Evolutionary conservation across 2,113 vertebrate species (phyloP).

Genomic region (Coptodon bakossiorum): DNA sequence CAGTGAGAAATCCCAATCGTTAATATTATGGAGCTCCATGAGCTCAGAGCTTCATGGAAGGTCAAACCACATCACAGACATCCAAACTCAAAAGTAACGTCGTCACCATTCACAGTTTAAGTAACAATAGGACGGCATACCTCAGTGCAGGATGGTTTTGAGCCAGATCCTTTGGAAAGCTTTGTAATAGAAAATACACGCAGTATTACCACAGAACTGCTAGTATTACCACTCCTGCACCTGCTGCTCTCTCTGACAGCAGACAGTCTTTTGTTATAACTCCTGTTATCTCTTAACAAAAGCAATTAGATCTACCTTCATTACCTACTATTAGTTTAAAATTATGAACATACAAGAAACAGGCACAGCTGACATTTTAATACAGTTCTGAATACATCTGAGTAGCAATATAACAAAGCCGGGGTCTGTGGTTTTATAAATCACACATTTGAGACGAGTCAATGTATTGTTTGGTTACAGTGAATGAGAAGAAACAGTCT

Average conservation of each 20-base stretch:
- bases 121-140: constrained; percentile 55
- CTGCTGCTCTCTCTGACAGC: not conserved
- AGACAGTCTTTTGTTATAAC: not conserved
- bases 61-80: constrained; percentile 35
- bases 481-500: not conserved
- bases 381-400: not conserved
- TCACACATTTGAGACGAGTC: fast-evolving
- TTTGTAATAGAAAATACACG: constrained; percentile 71
- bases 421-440: not conserved
- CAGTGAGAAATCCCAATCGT: not conserved
- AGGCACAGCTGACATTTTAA: not conserved
- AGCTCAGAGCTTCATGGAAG: constrained; percentile 13
- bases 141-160: constrained; percentile 71
- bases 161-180: constrained; percentile 70
- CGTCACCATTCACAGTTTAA: constrained; percentile 25
- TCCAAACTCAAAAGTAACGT: not conserved
- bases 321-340: not conserved
- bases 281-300: not conserved
- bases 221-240: not conserved
- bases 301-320: not conserved
- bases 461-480: fast-evolving
- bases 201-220: constrained; percentile 42
- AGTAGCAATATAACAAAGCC: not conserved
- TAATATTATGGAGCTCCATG: constrained; percentile 7
- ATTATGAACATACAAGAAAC: not conserved